A percentile compares a stretch with the other conserved stretches of the same genome.
Evolutionary conservation across 2,113 vertebrate species (phyloP).

Genomic region (Ceratotherium simum): DNA sequence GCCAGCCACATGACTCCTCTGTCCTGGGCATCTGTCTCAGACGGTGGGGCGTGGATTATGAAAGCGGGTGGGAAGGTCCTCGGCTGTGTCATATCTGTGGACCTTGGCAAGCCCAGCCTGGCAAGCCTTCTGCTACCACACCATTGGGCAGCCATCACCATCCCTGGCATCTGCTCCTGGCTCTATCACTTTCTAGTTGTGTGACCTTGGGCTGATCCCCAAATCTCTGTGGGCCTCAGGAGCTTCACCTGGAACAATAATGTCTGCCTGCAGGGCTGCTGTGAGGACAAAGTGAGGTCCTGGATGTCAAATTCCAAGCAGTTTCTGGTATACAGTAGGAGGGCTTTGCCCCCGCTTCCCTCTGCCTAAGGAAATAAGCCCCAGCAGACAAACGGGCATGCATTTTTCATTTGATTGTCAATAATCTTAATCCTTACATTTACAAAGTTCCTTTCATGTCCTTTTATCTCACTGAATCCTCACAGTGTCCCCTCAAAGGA

Average conservation of each 20-base stretch:
- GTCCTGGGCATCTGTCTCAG: not conserved
- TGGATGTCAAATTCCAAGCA: not conserved
- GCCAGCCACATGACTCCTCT: not conserved
- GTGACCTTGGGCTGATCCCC: not conserved
- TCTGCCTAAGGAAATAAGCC: not conserved
- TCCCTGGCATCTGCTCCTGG: not conserved
- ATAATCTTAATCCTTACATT: not conserved
- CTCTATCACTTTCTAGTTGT: not conserved
- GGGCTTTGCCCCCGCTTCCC: not conserved
- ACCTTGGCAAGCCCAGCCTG: conserved; percentile 16
- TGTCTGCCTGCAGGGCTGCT: not conserved
- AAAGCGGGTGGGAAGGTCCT: not conserved
- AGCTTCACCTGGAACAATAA: not conserved
- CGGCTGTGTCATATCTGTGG: not conserved
- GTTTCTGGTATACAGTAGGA: not conserved
- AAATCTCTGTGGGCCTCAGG: not conserved
- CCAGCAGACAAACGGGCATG: not conserved
- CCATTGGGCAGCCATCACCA: not conserved
- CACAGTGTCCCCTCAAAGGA: not conserved
- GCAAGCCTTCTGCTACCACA: not conserved
- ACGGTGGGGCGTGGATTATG: not conserved
- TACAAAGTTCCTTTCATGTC: not conserved
- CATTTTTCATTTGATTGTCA: not conserved
- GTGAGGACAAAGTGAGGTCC: not conserved
- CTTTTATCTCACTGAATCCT: not conserved